Conservation (phyloP, 2,888 invertebrate genomes). For the Phengaris alcon region DNA sequence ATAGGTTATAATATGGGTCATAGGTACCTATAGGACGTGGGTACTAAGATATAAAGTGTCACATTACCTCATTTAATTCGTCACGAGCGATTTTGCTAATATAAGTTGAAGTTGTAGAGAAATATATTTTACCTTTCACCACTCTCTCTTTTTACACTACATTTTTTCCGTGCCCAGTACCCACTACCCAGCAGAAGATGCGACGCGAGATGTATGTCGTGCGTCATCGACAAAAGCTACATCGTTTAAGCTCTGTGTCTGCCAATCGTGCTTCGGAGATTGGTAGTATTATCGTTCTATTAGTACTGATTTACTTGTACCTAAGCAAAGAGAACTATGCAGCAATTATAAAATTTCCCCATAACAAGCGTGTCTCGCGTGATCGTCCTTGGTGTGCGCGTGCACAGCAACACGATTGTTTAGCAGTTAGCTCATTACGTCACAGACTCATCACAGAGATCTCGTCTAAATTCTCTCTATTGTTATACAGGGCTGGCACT, state of each 20-base stretch:
- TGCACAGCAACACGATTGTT: constrained; percentile 62
- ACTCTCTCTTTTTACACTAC: too few species aligned
- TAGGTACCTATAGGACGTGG: not conserved
- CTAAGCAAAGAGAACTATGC: not conserved
- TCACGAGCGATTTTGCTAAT: too few species aligned
- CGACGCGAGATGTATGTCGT: too few species aligned
- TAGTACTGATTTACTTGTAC: not conserved
- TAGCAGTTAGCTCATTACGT: constrained; percentile 46
- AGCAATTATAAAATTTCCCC: constrained; percentile 39
- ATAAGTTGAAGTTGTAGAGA: too few species aligned
- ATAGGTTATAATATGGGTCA: not conserved
- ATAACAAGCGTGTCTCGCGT: constrained; percentile 46
- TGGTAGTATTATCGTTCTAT: too few species aligned
- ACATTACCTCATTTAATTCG: too few species aligned
- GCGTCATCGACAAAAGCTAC: too few species aligned
- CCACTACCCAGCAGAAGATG: too few species aligned
- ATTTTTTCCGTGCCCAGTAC: too few species aligned
- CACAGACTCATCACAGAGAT: constrained; percentile 37
- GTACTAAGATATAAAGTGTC: not conserved
- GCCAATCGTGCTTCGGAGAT: too few species aligned
- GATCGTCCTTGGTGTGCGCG: constrained; percentile 63
- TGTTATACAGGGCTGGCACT: not conserved
- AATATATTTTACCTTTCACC: too few species aligned
- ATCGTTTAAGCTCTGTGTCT: too few species aligned
- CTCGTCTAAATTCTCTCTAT: constrained; percentile 11